Evolutionary conservation across 1,140 invertebrate genomes (phyloP).

Genomic region (Drosophila funebris): DNA sequence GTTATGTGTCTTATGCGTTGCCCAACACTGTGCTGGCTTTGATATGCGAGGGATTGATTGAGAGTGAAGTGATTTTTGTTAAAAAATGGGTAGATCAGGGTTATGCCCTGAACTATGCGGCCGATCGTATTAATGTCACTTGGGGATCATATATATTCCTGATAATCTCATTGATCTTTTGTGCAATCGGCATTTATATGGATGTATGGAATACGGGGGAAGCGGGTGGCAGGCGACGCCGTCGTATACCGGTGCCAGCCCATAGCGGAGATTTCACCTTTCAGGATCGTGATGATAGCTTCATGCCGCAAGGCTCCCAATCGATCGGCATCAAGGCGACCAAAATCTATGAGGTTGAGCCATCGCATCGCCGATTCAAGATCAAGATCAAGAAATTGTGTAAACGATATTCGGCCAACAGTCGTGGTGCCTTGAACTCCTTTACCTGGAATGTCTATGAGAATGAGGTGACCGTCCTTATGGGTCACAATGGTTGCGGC

Average conservation of each 20-base stretch:
- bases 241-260: not conserved
- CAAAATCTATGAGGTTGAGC: constrained; percentile 71
- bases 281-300: constrained; percentile 22
- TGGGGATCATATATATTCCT: constrained; percentile 34
- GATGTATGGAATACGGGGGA: constrained; percentile 56
- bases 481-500: constrained; percentile 94
- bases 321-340: constrained; percentile 51
- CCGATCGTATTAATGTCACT: constrained; percentile 1
- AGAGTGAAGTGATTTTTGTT: constrained; percentile 45
- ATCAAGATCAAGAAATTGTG: constrained; percentile 64
- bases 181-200: constrained; percentile 47
- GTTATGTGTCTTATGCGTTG: constrained; percentile 29
- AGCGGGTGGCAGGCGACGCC: constrained; percentile 17
- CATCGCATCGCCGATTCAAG: constrained; percentile 64
- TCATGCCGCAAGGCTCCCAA: constrained; percentile 18
- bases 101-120: constrained; percentile 2
- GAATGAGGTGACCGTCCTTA: constrained; percentile 89
- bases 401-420: constrained; percentile 72
- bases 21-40: constrained; percentile 51
- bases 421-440: constrained; percentile 85
- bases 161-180: not conserved
- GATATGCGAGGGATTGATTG: constrained; percentile 32
- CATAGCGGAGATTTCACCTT: constrained; percentile 32
- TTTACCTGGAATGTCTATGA: constrained; percentile 85
- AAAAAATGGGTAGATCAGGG: constrained; percentile 3